phyloP scores from a whole-genome alignment of 2,888 invertebrate genomes.

The Philereme transversata region DNA sequence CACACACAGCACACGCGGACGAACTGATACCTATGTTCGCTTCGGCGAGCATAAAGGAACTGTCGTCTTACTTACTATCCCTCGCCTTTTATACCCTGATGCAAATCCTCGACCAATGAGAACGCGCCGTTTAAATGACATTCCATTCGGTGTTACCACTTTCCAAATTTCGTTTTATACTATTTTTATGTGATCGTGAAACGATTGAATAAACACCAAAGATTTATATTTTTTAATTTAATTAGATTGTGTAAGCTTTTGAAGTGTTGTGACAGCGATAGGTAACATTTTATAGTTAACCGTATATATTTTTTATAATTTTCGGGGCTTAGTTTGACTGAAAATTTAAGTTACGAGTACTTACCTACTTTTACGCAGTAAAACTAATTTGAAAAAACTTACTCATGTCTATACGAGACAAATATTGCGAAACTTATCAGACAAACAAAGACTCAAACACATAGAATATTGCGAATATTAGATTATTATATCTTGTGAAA shows the following conservation, averaged over 20 bases:
- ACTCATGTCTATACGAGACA: background rate
- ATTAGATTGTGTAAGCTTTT: constrained; percentile 48
- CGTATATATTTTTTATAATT: background rate
- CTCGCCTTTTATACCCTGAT: constrained; percentile 55
- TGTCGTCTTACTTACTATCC: constrained; percentile 39
- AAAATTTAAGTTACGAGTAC: background rate
- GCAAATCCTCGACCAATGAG: constrained; percentile 48
- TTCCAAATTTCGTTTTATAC: constrained; percentile 39
- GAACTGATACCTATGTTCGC: constrained; percentile 72
- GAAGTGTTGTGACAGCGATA: constrained; percentile 54
- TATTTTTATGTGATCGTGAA: constrained; percentile 51
- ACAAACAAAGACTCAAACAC: background rate
- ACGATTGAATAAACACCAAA: constrained; percentile 59
- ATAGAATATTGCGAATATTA: too few relatives aligned
- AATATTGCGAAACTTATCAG: background rate
- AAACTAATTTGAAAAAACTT: too few relatives aligned
- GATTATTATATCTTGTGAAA: too few relatives aligned
- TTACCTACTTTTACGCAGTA: too few relatives aligned
- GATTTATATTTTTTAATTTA: constrained; percentile 42
- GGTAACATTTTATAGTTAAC: constrained; percentile 15
- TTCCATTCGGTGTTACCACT: constrained; percentile 34
- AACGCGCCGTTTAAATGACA: constrained; percentile 37
- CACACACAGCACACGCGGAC: constrained; percentile 74
- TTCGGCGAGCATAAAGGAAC: constrained; percentile 45
- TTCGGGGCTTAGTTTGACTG: background rate